Evolutionary conservation across 2,888 invertebrate genomes (phyloP).

Genomic region (Protonemura montana): DNA sequence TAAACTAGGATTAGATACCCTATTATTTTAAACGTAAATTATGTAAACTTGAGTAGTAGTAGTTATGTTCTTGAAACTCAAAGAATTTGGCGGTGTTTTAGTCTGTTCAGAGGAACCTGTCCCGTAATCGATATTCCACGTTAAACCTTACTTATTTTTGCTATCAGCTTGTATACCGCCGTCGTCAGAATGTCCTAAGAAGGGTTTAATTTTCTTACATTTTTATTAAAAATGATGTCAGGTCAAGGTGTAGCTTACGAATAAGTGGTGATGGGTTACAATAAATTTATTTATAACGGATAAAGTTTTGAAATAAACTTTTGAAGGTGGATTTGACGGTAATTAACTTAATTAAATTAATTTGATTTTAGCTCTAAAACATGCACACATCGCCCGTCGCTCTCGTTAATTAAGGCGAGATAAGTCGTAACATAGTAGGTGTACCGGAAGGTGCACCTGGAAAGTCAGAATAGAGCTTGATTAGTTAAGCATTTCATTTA

Average conservation of each 20-base stretch:
- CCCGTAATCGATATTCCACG: conserved; percentile 73
- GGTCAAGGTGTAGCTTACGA: conserved; percentile 72
- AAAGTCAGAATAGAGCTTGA: conserved; percentile 67
- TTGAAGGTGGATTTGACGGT: conserved; percentile 73
- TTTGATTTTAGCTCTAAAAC: conserved; percentile 55
- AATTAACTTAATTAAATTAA: conserved; percentile 56
- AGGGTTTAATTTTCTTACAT: not conserved
- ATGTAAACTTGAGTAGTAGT: conserved; percentile 64
- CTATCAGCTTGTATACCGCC: not conserved
- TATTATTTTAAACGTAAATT: conserved; percentile 65
- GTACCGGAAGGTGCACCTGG: conserved; percentile 78
- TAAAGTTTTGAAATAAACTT: conserved; percentile 60
- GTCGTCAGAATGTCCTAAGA: conserved; percentile 12
- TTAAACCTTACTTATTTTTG: conserved; percentile 58
- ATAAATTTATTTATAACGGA: conserved; percentile 61
- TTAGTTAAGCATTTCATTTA: conserved; percentile 69
- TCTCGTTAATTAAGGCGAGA: conserved; percentile 71
- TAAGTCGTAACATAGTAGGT: conserved; percentile 85
- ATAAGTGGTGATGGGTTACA: conserved; percentile 74
- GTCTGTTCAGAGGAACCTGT: conserved; percentile 75
- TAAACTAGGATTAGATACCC: conserved; percentile 76
- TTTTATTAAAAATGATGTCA: conserved; percentile 12
- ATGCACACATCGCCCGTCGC: conserved; percentile 84
- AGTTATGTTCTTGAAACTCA: conserved; percentile 56
- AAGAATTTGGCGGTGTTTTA: conserved; percentile 73